phyloP scores from a whole-genome alignment of 2,888 invertebrate species.

The Thymelicus lineola region DNA sequence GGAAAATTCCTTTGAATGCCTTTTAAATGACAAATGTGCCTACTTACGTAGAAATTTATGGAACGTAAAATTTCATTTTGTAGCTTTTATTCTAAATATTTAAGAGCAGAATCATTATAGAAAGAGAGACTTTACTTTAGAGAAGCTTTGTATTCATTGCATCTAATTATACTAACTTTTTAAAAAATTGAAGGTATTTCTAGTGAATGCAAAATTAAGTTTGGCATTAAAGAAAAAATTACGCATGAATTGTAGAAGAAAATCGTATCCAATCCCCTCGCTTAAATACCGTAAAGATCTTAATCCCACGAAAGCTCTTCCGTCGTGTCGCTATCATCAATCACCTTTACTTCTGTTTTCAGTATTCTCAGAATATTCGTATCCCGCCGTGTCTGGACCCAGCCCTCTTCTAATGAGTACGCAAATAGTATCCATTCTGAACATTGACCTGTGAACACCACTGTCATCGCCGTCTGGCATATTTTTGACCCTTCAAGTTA shows the following conservation, averaged over 20 bases:
- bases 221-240: too few relatives aligned
- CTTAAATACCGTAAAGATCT: neutral
- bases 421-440: conserved; percentile 54
- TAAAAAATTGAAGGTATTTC: too few relatives aligned
- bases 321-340: conserved; percentile 35
- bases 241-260: too few relatives aligned
- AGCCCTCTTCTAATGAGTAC: conserved; percentile 57
- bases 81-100: too few relatives aligned
- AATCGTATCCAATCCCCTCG: too few relatives aligned
- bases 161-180: too few relatives aligned
- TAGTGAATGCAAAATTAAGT: too few relatives aligned
- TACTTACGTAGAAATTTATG: neutral
- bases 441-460: conserved; percentile 21
- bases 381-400: conserved; percentile 43
- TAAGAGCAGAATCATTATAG: too few relatives aligned
- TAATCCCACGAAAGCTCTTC: conserved; percentile 14
- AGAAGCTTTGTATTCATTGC: too few relatives aligned
- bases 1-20: neutral
- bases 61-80: neutral
- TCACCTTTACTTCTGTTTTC: conserved; percentile 39
- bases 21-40: neutral
- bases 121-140: too few relatives aligned
- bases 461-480: conserved; percentile 22
- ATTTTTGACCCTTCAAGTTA: conserved; percentile 14
- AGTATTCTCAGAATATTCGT: conserved; percentile 36